Conservation (phyloP, 2,797 vertebrate species). For the Propithecus deckenii region DNA sequence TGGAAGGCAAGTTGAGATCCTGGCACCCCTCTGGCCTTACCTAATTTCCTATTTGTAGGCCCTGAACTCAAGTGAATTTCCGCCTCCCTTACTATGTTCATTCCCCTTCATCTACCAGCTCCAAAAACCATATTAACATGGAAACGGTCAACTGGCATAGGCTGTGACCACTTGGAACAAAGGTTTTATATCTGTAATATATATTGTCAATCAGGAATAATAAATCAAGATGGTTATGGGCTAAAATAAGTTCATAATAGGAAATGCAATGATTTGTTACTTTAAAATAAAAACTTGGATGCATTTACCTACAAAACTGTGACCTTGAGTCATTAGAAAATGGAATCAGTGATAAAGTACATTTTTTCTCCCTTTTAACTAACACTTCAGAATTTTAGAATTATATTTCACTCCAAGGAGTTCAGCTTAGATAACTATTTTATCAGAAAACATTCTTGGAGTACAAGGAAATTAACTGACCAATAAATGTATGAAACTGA, state of each 20-base stretch:
- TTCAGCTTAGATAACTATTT: background rate
- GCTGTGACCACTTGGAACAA: background rate
- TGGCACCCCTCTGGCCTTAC: background rate
- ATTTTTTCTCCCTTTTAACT: background rate
- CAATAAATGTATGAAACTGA: conserved; percentile 13
- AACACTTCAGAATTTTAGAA: conserved; percentile 40
- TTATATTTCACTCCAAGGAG: conserved; percentile 11
- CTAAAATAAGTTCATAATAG: background rate
- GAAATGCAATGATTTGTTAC: background rate
- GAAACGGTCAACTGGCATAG: background rate
- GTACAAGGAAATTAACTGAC: conserved; percentile 30
- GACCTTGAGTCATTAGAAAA: background rate
- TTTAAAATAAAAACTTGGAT: background rate
- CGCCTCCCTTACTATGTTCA: background rate
- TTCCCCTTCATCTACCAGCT: background rate
- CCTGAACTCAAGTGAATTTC: background rate
- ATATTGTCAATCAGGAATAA: background rate
- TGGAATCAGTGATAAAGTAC: background rate
- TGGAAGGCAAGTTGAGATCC: background rate
- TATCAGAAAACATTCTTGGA: background rate
- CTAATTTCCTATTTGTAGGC: background rate
- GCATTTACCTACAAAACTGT: background rate
- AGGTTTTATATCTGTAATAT: background rate
- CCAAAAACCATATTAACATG: background rate
- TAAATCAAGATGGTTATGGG: background rate